Base-by-base conservation (phyloP, 2,888 invertebrate species). In the Sericinus montela region DNA sequence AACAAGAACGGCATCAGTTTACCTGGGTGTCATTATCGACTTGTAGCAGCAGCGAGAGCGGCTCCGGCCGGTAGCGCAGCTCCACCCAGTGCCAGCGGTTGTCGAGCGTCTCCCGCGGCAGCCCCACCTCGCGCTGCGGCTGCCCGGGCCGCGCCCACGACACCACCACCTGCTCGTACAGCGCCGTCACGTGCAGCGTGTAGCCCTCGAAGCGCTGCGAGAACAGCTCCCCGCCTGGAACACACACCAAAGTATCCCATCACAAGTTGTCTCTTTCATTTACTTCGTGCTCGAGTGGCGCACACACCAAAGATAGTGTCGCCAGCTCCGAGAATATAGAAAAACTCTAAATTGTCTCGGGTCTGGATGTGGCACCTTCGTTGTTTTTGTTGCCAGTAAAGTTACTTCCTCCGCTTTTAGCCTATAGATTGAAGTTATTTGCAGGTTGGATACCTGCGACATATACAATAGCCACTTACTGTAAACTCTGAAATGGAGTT, bases 11-110 rank as follows among this genome's bases (percentile, higher is more conserved):
- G 8, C 8, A 16, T 11, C 23, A 14, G n/a, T 9, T 48, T 32
- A 62, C 65, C 80, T 82, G 80, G 14, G 78, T 68, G 45, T 85
- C 81, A 32, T 69, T 70, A 59, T 88, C 87, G 38, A 88, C 79
- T 52, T 83, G 80, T 0, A 88, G 74, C 59, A 82, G 66, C 57
- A 87, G 59, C 38, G 81, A 74, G 45, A 86, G 87, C 53, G 87
- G 86, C 56, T 72, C 76, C 55, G 82, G 80, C 54, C 76, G 67
- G 75, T 93, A 93, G 43, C 91, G 85, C 40, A 94, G 78, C 69
- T 92, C 92, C 45, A 94, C 92, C 68, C 91, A 93, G 80, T 96
- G 95, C 96, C 96, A 96, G 66, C 89, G 91, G 81, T 96, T 96
- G 86, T 96, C 93, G 51, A 95, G 88, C 57, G 94, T 91, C 67